Evolutionary conservation across 2,113 vertebrate species (phyloP).

Genomic region (Tichodroma muraria): DNA sequence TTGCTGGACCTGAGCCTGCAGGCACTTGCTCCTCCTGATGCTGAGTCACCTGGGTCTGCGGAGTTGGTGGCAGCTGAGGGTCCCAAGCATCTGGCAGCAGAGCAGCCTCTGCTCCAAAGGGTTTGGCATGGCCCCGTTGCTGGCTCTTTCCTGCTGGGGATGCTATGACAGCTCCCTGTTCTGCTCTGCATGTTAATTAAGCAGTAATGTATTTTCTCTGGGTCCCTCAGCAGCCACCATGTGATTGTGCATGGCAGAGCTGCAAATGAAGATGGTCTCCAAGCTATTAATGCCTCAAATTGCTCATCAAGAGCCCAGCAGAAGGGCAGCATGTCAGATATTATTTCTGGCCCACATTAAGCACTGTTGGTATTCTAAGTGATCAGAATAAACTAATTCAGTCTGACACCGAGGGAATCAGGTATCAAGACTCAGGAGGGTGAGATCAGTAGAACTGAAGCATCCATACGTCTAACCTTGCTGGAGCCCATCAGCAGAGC

Average conservation of each 20-base stretch:
- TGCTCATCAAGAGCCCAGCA: constrained; percentile 34
- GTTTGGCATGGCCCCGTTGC: neutral
- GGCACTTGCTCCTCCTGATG: neutral
- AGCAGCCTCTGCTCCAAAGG: neutral
- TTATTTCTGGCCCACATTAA: constrained; percentile 13
- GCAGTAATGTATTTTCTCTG: neutral
- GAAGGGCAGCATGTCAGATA: neutral
- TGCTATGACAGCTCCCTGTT: neutral
- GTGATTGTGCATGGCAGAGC: neutral
- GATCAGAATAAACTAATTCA: constrained; percentile 1
- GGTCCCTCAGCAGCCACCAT: constrained; percentile 3
- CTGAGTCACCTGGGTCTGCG: neutral
- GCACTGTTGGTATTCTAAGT: constrained; percentile 38
- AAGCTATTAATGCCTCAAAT: constrained; percentile 27
- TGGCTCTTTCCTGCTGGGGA: neutral
- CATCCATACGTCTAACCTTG: neutral
- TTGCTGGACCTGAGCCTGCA: neutral
- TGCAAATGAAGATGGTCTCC: constrained; percentile 17
- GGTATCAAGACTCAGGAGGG: constrained; percentile 19
- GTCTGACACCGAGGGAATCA: constrained; percentile 6
- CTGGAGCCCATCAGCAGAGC: neutral
- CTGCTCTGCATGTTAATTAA: constrained; percentile 35
- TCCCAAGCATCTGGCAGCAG: neutral
- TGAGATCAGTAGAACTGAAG: neutral
- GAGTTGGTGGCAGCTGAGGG: neutral